A percentile compares a stretch with the other conserved stretches of the same genome.
phyloP scores from a whole-genome alignment of 2,113 vertebrate genomes.

The Megaceryle torquata region DNA sequence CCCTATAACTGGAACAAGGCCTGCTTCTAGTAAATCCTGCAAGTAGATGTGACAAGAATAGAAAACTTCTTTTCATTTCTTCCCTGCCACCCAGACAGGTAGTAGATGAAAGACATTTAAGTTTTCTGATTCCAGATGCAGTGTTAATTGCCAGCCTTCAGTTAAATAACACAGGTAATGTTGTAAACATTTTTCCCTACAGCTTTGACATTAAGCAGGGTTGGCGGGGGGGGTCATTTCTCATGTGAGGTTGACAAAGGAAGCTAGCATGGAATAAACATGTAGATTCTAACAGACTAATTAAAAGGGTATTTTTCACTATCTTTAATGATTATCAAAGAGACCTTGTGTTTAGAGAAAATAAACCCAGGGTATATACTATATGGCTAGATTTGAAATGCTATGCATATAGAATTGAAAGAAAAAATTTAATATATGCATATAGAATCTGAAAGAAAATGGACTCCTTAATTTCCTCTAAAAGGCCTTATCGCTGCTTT shows the following conservation, averaged over 20 bases:
- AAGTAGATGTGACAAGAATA: constrained; percentile 72
- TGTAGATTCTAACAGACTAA: constrained; percentile 18
- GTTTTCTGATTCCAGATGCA: constrained; percentile 33
- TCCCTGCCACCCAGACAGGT: constrained; percentile 56
- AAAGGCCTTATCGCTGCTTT: not conserved
- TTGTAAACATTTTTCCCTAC: constrained; percentile 44
- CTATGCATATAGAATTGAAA: not conserved
- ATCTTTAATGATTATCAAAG: constrained; percentile 44
- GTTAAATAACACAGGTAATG: constrained; percentile 49
- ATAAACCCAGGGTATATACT: not conserved
- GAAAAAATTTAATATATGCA: too few species aligned
- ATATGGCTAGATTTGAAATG: not conserved
- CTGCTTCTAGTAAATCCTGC: constrained; percentile 66
- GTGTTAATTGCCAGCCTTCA: constrained; percentile 34
- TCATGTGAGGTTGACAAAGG: constrained; percentile 22
- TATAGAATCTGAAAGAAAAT: not conserved
- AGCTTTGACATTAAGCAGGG: constrained; percentile 59
- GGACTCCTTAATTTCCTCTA: not conserved
- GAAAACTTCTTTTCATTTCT: constrained; percentile 55
- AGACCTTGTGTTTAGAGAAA: not conserved
- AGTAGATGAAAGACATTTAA: constrained; percentile 51
- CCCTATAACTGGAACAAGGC: constrained; percentile 62
- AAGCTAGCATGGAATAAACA: constrained; percentile 14
- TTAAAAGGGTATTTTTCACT: constrained; percentile 41
- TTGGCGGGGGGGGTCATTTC: constrained; percentile 25